Evolutionary conservation across 1,140 invertebrate genomes (phyloP), one percentile per base, ranked within the genome.

Genomic region (Eupristina koningsbergeri): DNA sequence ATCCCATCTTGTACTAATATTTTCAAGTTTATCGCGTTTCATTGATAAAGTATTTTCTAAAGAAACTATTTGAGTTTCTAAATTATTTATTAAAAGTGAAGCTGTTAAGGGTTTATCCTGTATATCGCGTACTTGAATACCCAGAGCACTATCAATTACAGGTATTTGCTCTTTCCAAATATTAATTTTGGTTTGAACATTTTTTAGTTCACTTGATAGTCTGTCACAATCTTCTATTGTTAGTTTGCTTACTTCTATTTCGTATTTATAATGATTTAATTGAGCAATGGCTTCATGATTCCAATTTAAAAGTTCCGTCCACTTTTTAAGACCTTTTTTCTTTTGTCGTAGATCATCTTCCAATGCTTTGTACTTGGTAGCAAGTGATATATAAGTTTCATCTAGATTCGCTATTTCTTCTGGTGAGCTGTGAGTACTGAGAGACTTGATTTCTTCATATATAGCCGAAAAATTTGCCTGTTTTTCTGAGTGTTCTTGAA

Each of bases 401-500:
- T 95, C 95, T 0, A 98, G 91, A n/a, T 94, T 91, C 80, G 95
- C 93, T 11, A 94, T 94, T 89, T 98, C 97, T 85, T 95, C 94
- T 2, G 95, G 93, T 45, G 94, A 94, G 61, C 95, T 94, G n/a
- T 94, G 92, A 3, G 94, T 88, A 0, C 95, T 94, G 74, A 98
- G 92, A 81, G 95, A 94, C 87, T 97, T 97, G 0, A 98, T 94
- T 93, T 98, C 96, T 86, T 96, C 95, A 83, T 97, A 96, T 81
- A 97, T 96, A 31, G 93, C 93, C 81, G 94, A 93, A 83, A 97
- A 96, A 41, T 93, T 93, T 0, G 95, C 93, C 86, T 96, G 95
- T 85, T 96, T 96, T 78, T 97, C 96, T 17, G 95, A 94, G 88
- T 97, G 96, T 87, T 97, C 96, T 89, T 97, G 96, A 58, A 96